phyloP scores from a whole-genome alignment of 2,888 invertebrate genomes.

The Opisthograptis luteolata region DNA sequence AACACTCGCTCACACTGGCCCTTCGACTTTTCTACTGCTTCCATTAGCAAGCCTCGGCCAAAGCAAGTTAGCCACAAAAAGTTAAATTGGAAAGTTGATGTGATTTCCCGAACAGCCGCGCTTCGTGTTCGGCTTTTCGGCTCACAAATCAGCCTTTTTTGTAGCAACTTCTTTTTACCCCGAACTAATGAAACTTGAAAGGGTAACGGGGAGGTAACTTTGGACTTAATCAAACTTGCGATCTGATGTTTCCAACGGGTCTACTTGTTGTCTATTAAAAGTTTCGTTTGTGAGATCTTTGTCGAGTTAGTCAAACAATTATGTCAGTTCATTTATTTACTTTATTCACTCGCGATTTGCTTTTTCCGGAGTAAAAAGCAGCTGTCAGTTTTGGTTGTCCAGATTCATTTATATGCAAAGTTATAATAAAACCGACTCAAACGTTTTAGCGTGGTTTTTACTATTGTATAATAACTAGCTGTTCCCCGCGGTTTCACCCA shows the following conservation, averaged over 20 bases:
- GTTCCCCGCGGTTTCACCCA: too few species aligned
- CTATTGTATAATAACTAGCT: not conserved
- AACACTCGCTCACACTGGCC: not conserved
- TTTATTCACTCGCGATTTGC: too few species aligned
- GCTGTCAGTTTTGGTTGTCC: too few species aligned
- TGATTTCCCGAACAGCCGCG: conserved; percentile 29
- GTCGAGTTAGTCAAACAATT: too few species aligned
- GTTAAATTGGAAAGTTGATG: conserved; percentile 49
- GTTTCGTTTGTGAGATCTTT: not conserved
- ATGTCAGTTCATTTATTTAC: too few species aligned
- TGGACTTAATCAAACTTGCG: conserved; percentile 12
- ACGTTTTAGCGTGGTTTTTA: not conserved
- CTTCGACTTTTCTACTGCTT: not conserved
- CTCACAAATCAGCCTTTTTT: conserved; percentile 11
- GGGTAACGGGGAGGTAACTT: conserved; percentile 2
- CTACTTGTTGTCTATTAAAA: not conserved
- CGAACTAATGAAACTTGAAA: conserved; percentile 24
- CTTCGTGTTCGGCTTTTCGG: conserved; percentile 1
- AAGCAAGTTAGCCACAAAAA: conserved; percentile 39
- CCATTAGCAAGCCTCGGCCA: conserved; percentile 36
- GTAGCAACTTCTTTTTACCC: conserved; percentile 1
- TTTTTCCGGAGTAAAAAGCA: too few species aligned
- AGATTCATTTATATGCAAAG: not conserved
- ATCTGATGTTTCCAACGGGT: not conserved
- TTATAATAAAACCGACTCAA: too few species aligned